Evolutionary conservation across 2,888 invertebrate genomes (phyloP).

Genomic region (Pegoplata infirma): DNA sequence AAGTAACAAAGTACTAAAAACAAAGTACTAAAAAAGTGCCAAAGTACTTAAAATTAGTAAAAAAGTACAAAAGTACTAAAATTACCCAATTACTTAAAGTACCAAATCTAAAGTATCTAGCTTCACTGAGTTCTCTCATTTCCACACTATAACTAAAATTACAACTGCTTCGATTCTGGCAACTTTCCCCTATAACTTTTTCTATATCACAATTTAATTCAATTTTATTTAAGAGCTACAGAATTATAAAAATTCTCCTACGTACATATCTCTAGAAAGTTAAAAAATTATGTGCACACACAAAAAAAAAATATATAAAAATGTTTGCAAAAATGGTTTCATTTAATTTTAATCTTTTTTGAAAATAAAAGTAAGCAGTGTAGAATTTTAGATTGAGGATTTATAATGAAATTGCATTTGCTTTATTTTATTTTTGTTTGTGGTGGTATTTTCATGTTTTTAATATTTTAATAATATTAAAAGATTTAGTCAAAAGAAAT

Average conservation of each 20-base stretch:
- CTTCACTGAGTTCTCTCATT: no score
- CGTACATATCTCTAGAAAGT: background rate
- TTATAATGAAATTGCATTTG: background rate
- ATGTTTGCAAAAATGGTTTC: no score
- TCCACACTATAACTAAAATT: no score
- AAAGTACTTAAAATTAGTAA: no score
- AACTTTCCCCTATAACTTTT: background rate
- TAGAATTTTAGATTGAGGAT: background rate
- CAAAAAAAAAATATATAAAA: background rate
- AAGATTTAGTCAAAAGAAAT: background rate
- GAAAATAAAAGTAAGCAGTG: background rate
- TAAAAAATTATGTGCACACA: background rate
- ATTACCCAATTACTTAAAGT: no score
- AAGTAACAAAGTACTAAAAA: no score
- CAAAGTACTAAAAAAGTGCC: no score
- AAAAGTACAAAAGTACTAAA: no score
- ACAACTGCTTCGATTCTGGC: no score
- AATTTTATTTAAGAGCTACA: constrained; percentile 4
- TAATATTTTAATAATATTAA: background rate
- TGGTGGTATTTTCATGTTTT: background rate
- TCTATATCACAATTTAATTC: background rate
- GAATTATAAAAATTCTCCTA: background rate
- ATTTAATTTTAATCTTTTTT: background rate
- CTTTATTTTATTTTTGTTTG: background rate
- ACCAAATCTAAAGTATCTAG: no score